Evolutionary conservation across 2,888 invertebrate genomes (phyloP).

Genomic region (Incurvaria masculella): DNA sequence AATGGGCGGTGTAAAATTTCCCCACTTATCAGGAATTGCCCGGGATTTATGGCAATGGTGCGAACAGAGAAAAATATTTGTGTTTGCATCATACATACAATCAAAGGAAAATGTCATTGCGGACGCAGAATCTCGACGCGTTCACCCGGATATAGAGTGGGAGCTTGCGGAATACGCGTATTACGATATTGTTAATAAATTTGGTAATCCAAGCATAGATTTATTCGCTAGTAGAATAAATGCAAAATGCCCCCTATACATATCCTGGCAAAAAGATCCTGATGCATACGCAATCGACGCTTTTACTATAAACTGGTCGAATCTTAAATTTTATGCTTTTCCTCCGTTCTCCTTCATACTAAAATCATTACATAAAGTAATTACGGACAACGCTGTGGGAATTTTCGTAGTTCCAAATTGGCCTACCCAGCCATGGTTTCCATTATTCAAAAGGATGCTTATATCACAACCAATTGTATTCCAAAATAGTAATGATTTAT

Average conservation of each 20-base stretch:
- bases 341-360: conserved; percentile 18
- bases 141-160: conserved; percentile 3
- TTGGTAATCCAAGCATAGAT: conserved; percentile 13
- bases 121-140: conserved; percentile 5
- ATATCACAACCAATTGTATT: conserved; percentile 8
- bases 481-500: conserved; percentile 1
- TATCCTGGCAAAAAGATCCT: conserved; percentile 1
- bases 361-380: conserved; percentile 9
- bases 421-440: conserved; percentile 8
- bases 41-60: conserved; percentile 5
- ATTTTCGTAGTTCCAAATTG: conserved; percentile 9
- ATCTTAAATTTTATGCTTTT: conserved; percentile 1
- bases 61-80: conserved; percentile 1
- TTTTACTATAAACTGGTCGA: not conserved
- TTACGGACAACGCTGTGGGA: conserved; percentile 6
- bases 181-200: not conserved
- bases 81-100: conserved; percentile 7
- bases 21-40: not conserved
- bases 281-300: not conserved
- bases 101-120: conserved; percentile 4
- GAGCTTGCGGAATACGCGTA: not conserved
- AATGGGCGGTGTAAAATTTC: not conserved
- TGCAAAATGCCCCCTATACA: conserved; percentile 13
- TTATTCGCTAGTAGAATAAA: conserved; percentile 18
- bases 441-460: conserved; percentile 3